These are phyloP conservation scores for Troides helena DNA, from an alignment of 2,888 invertebrate species.

Conservation along the genomic window DNA sequence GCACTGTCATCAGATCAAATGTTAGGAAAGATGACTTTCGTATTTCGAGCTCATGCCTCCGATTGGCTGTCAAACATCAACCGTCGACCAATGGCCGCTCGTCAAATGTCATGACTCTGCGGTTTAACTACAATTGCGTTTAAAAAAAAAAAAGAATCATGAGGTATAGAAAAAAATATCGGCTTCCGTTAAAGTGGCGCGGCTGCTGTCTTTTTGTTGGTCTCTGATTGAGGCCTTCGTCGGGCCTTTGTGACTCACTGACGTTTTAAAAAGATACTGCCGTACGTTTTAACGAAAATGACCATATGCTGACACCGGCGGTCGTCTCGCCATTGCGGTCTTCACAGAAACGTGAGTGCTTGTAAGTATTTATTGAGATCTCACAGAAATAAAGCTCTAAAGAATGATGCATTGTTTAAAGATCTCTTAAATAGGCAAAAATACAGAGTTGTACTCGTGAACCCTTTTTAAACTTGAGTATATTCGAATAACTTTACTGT, in stretches of 20 bases:
- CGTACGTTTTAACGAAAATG: conserved; percentile 27
- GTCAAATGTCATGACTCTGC: conserved; percentile 76
- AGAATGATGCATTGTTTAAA: not conserved
- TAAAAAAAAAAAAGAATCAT: conserved; percentile 41
- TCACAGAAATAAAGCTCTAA: not conserved
- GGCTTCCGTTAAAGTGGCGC: conserved; percentile 76
- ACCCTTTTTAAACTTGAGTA: not conserved
- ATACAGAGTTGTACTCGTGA: not conserved
- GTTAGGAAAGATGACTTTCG: conserved; percentile 76
- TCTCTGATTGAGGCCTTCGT: conserved; percentile 33
- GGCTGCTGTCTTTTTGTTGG: conserved; percentile 57
- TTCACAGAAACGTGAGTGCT: not conserved
- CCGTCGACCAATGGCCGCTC: conserved; percentile 73
- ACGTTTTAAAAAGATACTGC: conserved; percentile 40
- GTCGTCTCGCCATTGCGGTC: not conserved
- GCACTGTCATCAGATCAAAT: conserved; percentile 67
- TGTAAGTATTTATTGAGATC: not conserved
- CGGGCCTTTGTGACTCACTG: conserved; percentile 48
- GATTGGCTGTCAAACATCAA: conserved; percentile 76
- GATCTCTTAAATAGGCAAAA: not conserved
- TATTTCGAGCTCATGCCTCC: conserved; percentile 63
- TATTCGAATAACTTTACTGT: too few species aligned
- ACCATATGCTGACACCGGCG: not conserved
- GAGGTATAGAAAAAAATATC: conserved; percentile 49
- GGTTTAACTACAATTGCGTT: conserved; percentile 66